phyloP scores from a whole-genome alignment of 2,888 invertebrate genomes.

The Sarcophaga carnaria region DNA sequence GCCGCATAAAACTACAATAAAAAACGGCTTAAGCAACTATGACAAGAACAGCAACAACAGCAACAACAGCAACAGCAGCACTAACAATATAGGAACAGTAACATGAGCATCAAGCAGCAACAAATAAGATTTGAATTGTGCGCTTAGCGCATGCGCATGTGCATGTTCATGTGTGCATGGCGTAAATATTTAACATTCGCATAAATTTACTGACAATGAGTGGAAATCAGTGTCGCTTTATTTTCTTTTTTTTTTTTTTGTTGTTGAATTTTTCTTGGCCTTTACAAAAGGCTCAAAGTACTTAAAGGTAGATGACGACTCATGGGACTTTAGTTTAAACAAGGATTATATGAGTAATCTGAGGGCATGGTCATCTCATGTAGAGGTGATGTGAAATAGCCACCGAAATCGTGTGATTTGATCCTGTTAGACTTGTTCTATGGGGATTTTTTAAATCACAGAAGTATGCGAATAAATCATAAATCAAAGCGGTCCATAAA shows the following conservation, averaged over 20 bases:
- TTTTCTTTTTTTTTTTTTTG: constrained; percentile 18
- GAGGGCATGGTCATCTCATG: too few relatives aligned
- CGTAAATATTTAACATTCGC: constrained; percentile 72
- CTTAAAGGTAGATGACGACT: constrained; percentile 36
- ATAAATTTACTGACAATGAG: constrained; percentile 72
- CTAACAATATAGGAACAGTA: constrained; percentile 5
- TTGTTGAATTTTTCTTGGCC: background rate
- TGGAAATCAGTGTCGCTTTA: background rate
- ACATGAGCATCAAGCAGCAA: constrained; percentile 38
- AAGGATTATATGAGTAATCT: too few relatives aligned
- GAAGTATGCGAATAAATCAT: too few relatives aligned
- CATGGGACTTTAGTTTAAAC: background rate
- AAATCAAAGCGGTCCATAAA: too few relatives aligned
- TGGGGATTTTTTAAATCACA: too few relatives aligned
- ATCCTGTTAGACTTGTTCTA: too few relatives aligned
- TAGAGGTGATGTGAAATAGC: too few relatives aligned
- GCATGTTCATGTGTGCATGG: constrained; percentile 44
- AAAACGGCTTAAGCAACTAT: constrained; percentile 52
- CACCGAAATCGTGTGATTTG: too few relatives aligned
- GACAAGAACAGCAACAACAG: constrained; percentile 28
- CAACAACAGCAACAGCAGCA: constrained; percentile 27
- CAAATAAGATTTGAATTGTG: constrained; percentile 68
- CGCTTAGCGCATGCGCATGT: constrained; percentile 70
- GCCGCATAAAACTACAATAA: constrained; percentile 49
- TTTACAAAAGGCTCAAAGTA: background rate